phyloP scores from a whole-genome alignment of 2,888 invertebrate species.

The Thereva nobilitata region DNA sequence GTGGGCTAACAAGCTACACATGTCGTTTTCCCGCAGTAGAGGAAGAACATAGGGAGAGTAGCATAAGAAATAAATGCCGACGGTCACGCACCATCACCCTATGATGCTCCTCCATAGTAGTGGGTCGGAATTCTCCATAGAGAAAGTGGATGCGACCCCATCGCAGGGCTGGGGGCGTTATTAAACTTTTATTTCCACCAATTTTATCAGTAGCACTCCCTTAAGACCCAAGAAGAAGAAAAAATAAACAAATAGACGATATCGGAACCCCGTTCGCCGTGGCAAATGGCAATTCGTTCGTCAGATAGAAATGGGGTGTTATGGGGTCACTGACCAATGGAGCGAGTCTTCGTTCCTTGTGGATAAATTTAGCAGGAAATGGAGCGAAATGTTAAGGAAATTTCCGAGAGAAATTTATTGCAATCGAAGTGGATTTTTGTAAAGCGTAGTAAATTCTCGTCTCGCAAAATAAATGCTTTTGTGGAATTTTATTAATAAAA shows the following conservation, averaged over 20 bases:
- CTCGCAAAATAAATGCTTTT: too few relatives aligned
- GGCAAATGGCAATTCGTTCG: conserved; percentile 8
- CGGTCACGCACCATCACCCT: conserved; percentile 15
- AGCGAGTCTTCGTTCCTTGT: neutral
- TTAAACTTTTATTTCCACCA: conserved; percentile 20
- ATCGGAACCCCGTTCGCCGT: neutral
- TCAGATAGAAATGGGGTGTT: conserved; percentile 3
- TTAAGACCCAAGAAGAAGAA: conserved; percentile 3
- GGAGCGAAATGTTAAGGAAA: too few relatives aligned
- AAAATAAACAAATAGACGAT: conserved; percentile 7
- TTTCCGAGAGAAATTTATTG: too few relatives aligned
- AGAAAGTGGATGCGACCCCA: neutral
- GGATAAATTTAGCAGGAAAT: too few relatives aligned
- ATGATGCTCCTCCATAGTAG: neutral
- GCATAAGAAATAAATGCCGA: conserved; percentile 1
- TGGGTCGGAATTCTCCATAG: neutral
- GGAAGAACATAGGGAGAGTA: too few relatives aligned
- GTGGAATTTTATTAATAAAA: too few relatives aligned
- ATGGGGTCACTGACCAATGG: conserved; percentile 26
- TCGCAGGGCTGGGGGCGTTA: neutral
- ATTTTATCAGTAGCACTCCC: neutral
- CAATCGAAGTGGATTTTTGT: too few relatives aligned
- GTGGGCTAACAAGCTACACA: conserved; percentile 22
- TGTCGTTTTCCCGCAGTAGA: conserved; percentile 3
- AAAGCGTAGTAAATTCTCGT: too few relatives aligned